Evolutionary conservation across 2,797 vertebrate species (phyloP).

Genomic region (Apogon hyalosoma): DNA sequence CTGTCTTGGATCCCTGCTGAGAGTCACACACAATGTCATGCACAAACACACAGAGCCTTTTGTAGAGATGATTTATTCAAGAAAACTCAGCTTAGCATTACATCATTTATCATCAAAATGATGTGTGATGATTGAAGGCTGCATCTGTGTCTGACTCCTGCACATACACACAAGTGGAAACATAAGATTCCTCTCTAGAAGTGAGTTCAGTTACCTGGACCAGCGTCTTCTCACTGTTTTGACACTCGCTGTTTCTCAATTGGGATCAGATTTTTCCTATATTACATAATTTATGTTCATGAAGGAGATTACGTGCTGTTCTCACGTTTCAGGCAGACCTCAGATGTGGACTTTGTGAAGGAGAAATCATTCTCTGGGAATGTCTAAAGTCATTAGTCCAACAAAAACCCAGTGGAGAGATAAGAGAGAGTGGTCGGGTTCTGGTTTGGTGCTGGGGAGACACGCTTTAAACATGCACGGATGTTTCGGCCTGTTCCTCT

Average conservation of each 20-base stretch:
- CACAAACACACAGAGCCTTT: constrained; percentile 3
- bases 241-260: constrained; percentile 48
- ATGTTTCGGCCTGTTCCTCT: constrained; percentile 52
- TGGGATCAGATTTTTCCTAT: constrained; percentile 48
- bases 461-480: constrained; percentile 58
- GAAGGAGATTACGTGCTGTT: constrained; percentile 58
- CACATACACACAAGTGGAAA: constrained; percentile 22
- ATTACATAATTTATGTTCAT: constrained; percentile 65
- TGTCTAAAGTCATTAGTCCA: constrained; percentile 69
- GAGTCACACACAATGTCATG: constrained; percentile 10
- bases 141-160: constrained; percentile 4
- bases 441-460: constrained; percentile 37
- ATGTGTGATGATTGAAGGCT: constrained; percentile 40
- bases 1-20: constrained; percentile 1
- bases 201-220: constrained; percentile 37
- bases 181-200: constrained; percentile 19
- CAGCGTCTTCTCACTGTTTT: constrained; percentile 27
- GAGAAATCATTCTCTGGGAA: constrained; percentile 73
- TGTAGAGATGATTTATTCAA: constrained; percentile 29
- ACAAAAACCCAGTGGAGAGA: constrained; percentile 66
- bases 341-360: constrained; percentile 59
- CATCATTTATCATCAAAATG: constrained; percentile 41
- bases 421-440: constrained; percentile 57
- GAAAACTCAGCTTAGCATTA: constrained; percentile 25
- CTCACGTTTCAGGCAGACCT: constrained; percentile 70